Evolutionary conservation across 1,140 invertebrate genomes (phyloP).

Genomic region (Globodera rostochiensis): DNA sequence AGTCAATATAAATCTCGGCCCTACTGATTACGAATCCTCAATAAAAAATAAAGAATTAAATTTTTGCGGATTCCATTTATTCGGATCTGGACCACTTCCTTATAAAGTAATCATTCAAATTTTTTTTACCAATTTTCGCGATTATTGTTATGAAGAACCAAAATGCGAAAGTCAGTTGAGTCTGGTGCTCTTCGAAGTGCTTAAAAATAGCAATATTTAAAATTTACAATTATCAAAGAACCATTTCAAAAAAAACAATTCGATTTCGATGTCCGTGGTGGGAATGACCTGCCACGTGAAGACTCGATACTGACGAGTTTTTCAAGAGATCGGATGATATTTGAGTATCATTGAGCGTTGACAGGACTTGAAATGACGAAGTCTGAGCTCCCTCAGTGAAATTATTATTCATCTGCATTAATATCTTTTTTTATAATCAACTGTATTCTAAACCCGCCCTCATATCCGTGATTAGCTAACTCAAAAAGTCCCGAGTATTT

Average conservation of each 20-base stretch:
- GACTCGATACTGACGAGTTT: not conserved
- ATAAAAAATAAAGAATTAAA: too few species aligned
- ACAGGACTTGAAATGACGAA: not conserved
- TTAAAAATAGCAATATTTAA: not conserved
- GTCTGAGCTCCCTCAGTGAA: not conserved
- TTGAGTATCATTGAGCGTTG: not conserved
- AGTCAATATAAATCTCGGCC: too few species aligned
- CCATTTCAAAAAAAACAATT: slow-evolving; percentile 4
- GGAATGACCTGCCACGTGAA: slow-evolving; percentile 12
- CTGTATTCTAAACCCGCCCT: too few species aligned
- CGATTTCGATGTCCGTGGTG: slow-evolving; percentile 14
- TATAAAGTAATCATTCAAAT: too few species aligned
- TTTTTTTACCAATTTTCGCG: slow-evolving; percentile 36
- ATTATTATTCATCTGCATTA: not conserved
- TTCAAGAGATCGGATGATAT: not conserved
- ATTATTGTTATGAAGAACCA: slow-evolving; percentile 44
- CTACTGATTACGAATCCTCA: too few species aligned
- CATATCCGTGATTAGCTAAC: too few species aligned
- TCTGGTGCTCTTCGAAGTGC: slow-evolving; percentile 41
- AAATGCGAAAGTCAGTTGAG: slow-evolving; percentile 41
- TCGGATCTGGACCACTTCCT: too few species aligned
- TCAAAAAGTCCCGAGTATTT: too few species aligned
- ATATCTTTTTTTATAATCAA: too few species aligned
- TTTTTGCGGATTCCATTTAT: too few species aligned
- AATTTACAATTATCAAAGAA: not conserved